Evolutionary conservation across 2,888 invertebrate species (phyloP).

Genomic region (Pachliopta kotzebuea): DNA sequence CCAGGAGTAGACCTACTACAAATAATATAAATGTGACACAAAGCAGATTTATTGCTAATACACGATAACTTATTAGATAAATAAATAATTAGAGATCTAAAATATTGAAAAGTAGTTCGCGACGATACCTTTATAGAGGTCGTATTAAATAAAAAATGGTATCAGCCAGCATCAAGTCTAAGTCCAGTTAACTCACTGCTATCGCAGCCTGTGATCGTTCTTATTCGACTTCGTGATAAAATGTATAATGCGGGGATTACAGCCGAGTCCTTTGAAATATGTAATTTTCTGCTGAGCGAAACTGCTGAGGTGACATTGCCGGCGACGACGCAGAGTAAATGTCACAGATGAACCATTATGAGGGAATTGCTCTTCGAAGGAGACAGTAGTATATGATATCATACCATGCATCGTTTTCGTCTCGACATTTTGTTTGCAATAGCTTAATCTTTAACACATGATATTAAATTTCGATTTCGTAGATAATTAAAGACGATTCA

Average conservation of each 20-base stretch:
- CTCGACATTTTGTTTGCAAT: too few species aligned
- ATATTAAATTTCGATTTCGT: too few species aligned
- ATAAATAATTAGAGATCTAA: background rate
- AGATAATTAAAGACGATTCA: too few species aligned
- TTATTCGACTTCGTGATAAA: slow-evolving; percentile 38
- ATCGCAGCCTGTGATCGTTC: slow-evolving; percentile 15
- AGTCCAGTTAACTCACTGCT: slow-evolving; percentile 19
- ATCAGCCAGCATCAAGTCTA: slow-evolving; percentile 8
- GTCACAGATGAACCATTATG: slow-evolving; percentile 1
- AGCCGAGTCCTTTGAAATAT: slow-evolving; percentile 32
- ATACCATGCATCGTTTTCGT: too few species aligned
- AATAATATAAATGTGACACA: too few species aligned
- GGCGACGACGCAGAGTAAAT: slow-evolving; percentile 5
- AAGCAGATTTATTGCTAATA: too few species aligned
- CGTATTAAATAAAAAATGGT: slow-evolving; percentile 3
- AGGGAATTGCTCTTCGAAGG: background rate
- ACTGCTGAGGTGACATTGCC: slow-evolving; percentile 21
- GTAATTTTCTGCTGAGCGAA: slow-evolving; percentile 29
- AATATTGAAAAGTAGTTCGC: background rate
- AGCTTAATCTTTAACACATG: too few species aligned
- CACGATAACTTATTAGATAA: background rate
- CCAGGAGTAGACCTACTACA: too few species aligned
- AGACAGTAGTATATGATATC: too few species aligned
- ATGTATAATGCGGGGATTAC: slow-evolving; percentile 38
- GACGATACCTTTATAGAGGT: background rate